These are phyloP conservation scores for Luidia sarsii DNA, from an alignment of 53 echinoderm and acorn worm genomes.

Conservation along the genomic window DNA sequence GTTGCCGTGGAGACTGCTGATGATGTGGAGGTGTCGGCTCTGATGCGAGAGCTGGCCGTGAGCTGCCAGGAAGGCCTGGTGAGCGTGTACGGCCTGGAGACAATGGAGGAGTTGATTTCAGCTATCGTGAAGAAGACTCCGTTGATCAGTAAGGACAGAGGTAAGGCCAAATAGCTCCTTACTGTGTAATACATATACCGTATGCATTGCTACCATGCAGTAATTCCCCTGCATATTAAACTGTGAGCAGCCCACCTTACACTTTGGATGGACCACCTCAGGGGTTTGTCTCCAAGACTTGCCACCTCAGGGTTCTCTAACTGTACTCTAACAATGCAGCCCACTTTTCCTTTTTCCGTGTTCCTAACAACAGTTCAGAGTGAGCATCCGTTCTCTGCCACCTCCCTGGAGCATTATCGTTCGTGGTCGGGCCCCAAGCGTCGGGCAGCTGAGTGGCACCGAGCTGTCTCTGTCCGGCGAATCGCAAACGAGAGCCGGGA, in stretches of 20 bases:
- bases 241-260: too few species aligned
- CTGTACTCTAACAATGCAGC: too few species aligned
- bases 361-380: slow-evolving; percentile 84
- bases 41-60: slow-evolving; percentile 47
- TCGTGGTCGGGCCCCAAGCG: slow-evolving; percentile 87
- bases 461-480: slow-evolving; percentile 73
- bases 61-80: slow-evolving; percentile 60
- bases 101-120: slow-evolving; percentile 77
- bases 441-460: slow-evolving; percentile 93
- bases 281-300: too few species aligned
- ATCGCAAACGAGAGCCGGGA: slow-evolving; percentile 58
- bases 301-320: too few species aligned
- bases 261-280: too few species aligned
- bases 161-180: slow-evolving; percentile 71
- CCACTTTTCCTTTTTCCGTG: slow-evolving; percentile 4
- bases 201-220: too few species aligned
- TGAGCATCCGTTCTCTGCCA: slow-evolving; percentile 85
- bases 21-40: slow-evolving; percentile 10
- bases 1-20: background rate
- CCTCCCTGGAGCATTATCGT: slow-evolving; percentile 78
- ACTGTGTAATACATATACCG: background rate
- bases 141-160: slow-evolving; percentile 69
- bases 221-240: too few species aligned
- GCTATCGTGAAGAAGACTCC: slow-evolving; percentile 82
- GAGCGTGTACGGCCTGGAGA: slow-evolving; percentile 65